A percentile compares a stretch with the other conserved stretches of the same genome.
Evolutionary conservation across 2,888 invertebrate genomes (phyloP).

Genomic region (Danaus chrysippus): DNA sequence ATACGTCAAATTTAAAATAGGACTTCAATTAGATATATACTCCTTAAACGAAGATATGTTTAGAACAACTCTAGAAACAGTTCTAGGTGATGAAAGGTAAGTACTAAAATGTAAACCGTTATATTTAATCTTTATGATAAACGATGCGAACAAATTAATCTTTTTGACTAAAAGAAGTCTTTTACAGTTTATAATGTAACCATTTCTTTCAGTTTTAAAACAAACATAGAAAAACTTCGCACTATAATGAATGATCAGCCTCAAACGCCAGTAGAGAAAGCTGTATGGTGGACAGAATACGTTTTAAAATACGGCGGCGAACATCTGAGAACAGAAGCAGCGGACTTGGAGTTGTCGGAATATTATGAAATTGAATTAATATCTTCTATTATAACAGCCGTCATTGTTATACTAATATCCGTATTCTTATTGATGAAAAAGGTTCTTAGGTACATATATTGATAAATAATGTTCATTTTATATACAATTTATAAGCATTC

Average conservation of each 20-base stretch:
- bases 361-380: slow-evolving; percentile 41
- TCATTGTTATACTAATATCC: too few species aligned
- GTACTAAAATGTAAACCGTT: too few species aligned
- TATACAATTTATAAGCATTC: too few species aligned
- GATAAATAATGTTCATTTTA: too few species aligned
- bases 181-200: neutral
- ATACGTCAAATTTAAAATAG: slow-evolving; percentile 44
- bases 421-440: too few species aligned
- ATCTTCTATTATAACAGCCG: too few species aligned
- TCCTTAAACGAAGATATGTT: slow-evolving; percentile 39
- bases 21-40: slow-evolving; percentile 41
- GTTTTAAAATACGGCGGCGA: slow-evolving; percentile 18
- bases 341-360: slow-evolving; percentile 42
- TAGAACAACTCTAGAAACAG: slow-evolving; percentile 35
- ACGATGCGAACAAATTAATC: too few species aligned
- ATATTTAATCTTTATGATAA: too few species aligned
- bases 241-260: slow-evolving; percentile 54
- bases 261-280: slow-evolving; percentile 51
- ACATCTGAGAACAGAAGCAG: slow-evolving; percentile 40
- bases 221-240: slow-evolving; percentile 40
- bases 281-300: slow-evolving; percentile 69
- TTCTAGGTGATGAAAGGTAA: too few species aligned
- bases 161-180: too few species aligned
- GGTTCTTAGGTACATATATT: too few species aligned
- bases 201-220: slow-evolving; percentile 21